Evolutionary conservation across 2,113 vertebrate species (phyloP).

Genomic region (Carollia perspicillata): DNA sequence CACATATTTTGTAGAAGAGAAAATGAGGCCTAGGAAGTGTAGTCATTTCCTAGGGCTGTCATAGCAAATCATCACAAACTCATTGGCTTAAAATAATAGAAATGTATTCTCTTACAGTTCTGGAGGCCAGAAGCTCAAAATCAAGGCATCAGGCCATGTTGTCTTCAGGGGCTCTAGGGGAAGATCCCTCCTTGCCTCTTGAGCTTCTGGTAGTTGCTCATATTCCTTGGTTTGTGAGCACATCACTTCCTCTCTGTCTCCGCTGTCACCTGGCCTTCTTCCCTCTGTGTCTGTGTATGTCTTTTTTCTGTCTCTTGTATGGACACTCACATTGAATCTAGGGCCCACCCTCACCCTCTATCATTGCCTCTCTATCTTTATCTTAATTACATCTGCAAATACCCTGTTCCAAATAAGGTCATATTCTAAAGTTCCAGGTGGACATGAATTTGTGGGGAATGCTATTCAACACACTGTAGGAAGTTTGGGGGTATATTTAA

Average conservation of each 20-base stretch:
- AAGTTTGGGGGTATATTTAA: neutral
- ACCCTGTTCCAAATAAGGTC: neutral
- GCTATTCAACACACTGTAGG: neutral
- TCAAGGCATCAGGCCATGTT: neutral
- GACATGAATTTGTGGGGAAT: neutral
- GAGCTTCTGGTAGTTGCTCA: neutral
- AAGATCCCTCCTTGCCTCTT: neutral
- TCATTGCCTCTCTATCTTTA: neutral
- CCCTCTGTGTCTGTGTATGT: neutral
- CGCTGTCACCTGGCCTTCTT: too few relatives aligned
- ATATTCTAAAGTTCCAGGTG: neutral
- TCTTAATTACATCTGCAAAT: neutral
- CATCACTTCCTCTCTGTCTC: neutral
- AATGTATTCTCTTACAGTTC: neutral
- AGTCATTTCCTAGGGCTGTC: accelerated
- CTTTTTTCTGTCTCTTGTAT: neutral
- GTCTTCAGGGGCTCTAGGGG: neutral
- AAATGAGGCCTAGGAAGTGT: neutral
- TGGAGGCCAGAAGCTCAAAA: neutral
- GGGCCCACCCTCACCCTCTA: too few relatives aligned
- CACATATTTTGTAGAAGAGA: neutral
- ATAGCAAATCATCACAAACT: accelerated
- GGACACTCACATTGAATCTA: neutral
- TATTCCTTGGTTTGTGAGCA: neutral
- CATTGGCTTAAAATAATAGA: neutral